These are phyloP conservation scores for Corbicula japonica DNA, from an alignment of 2,888 invertebrate genomes.

Conservation along the genomic window DNA sequence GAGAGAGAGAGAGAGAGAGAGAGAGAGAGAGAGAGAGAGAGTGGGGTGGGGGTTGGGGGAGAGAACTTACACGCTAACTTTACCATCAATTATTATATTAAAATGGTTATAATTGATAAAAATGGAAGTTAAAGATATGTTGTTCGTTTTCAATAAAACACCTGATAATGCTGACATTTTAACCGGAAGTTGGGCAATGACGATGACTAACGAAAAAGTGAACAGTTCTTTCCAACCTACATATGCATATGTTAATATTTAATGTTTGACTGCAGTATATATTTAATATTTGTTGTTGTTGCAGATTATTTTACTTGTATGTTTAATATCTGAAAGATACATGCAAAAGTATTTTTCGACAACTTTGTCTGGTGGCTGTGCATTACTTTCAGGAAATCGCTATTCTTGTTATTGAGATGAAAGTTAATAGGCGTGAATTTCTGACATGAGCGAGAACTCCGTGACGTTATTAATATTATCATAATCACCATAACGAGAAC, in stretches of 20 bases:
- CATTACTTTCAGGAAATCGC: background rate
- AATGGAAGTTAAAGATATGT: too few species aligned
- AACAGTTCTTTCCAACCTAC: too few species aligned
- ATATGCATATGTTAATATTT: too few species aligned
- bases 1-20: constrained; percentile 11
- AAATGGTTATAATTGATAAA: too few species aligned
- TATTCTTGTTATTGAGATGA: background rate
- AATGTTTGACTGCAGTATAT: too few species aligned
- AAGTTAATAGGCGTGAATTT: too few species aligned
- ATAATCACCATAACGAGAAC: background rate
- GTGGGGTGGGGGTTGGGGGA: background rate
- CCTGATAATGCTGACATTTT: too few species aligned
- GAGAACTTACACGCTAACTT: background rate
- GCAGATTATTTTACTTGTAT: background rate
- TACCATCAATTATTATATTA: background rate
- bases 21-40: constrained; percentile 2
- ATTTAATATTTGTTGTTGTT: too few species aligned
- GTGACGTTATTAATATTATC: constrained; percentile 21
- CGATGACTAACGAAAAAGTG: too few species aligned
- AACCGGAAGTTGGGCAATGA: too few species aligned
- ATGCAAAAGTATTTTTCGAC: background rate
- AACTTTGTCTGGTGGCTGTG: background rate
- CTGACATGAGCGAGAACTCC: background rate
- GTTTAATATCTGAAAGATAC: background rate
- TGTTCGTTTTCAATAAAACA: too few species aligned